Evolutionary conservation across 2,888 invertebrate genomes (phyloP), one percentile per base, ranked within the genome.

Genomic region (Tachystola acroxantha): DNA sequence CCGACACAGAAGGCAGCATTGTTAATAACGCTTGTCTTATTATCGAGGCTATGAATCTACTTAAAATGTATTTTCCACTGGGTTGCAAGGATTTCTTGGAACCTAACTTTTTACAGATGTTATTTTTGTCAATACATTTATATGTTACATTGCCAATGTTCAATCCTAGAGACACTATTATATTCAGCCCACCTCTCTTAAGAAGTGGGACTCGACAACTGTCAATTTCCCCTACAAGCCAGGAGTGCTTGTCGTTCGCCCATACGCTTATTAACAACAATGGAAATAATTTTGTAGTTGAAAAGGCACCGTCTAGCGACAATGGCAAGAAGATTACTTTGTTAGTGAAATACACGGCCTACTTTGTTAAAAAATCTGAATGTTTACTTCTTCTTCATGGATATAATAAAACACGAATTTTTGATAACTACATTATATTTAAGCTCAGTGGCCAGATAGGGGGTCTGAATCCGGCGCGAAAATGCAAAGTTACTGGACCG

Each of bases 11-110:
- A 59, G 62, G 61, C 32, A 62, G 50, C 34, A 66, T 77, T 10
- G 72, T 89, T 26, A 90, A 91, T 57, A 92, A 92, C 44, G 89
- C 89, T 1, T 81, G 87, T 42, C 69, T 88, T 20, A 65, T 90
- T 22, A 74, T 88, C 11, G 82, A 88, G 49, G 85, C 88, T 5
- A 88, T 91, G 81, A 82, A 79, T 44, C 56, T 68, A 37, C 64
- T 92, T 24, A 77, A 84, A 31, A 64, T 91, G 2, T 89, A 89
- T 46, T 90, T 90, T 52, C 80, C 88, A 3, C 49, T 91, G 30
- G 65, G 54, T 10, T 88, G 89, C 10, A 64, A 62, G 32, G 88
- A 89, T 41, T 87, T 92, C 37, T 58, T 88, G 1, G 35, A 78
- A 12, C 88, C 90, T 0, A 89, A 89, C 61, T 74, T 75, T 42